Evolutionary conservation across 1,140 invertebrate species (phyloP).

Genomic region (Caenorhabditis brenneri): DNA sequence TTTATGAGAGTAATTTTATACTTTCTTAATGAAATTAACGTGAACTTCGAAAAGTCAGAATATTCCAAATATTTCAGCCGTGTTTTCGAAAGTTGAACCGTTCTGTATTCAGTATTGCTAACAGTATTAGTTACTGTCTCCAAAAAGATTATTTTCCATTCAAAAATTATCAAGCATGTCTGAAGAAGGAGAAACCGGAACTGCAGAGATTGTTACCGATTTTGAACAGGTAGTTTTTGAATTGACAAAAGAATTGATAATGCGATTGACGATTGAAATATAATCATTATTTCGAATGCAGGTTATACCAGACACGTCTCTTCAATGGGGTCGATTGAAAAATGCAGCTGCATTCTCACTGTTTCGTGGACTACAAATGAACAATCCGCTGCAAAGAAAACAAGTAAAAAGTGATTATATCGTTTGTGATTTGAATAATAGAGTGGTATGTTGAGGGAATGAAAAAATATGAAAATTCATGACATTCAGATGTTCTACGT

Average conservation of each 20-base stretch:
- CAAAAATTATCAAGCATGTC: constrained; percentile 18
- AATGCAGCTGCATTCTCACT: constrained; percentile 4
- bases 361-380: constrained; percentile 12
- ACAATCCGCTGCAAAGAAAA: not conserved
- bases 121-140: not conserved
- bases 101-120: not conserved
- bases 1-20: too few relatives aligned
- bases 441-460: not conserved
- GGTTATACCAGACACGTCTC: not conserved
- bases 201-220: not conserved
- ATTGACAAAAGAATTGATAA: too few relatives aligned
- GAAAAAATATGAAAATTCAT: too few relatives aligned
- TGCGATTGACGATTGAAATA: too few relatives aligned
- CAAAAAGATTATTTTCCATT: not conserved
- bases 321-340: constrained; percentile 6
- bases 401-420: constrained; percentile 17
- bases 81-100: not conserved
- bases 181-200: not conserved
- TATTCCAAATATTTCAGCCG: too few relatives aligned
- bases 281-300: too few relatives aligned
- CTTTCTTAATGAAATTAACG: too few relatives aligned
- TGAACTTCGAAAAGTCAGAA: too few relatives aligned
- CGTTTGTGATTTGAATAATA: constrained; percentile 34
- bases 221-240: not conserved
- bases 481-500: not conserved